These are phyloP conservation scores for Nansenia antarctica DNA, from an alignment of 2,113 vertebrate genomes.

Conservation along the genomic window DNA sequence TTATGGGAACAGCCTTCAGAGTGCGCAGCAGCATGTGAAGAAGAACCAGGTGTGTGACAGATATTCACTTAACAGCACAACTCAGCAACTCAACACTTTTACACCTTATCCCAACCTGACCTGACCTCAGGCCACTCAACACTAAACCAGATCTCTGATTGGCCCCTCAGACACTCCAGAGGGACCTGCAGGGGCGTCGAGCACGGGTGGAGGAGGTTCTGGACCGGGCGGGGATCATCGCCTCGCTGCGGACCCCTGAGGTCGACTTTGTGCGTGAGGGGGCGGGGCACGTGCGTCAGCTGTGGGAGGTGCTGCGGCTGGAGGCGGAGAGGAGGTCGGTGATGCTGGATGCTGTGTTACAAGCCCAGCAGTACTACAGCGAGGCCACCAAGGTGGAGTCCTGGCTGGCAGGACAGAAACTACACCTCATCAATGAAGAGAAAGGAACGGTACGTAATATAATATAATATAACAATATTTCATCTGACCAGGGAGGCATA, in stretches of 20 bases:
- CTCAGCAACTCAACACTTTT: background rate
- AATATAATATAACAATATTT: no score
- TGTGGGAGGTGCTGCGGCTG: slow-evolving; percentile 83
- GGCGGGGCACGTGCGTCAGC: slow-evolving; percentile 79
- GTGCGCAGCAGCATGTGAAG: slow-evolving; percentile 87
- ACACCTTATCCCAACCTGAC: slow-evolving; percentile 1
- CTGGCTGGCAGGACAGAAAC: slow-evolving; percentile 92
- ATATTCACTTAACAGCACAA: background rate
- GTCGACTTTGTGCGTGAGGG: slow-evolving; percentile 78
- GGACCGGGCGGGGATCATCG: slow-evolving; percentile 76
- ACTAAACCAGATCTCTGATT: slow-evolving; percentile 15
- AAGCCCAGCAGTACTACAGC: slow-evolving; percentile 88
- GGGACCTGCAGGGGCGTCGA: slow-evolving; percentile 86
- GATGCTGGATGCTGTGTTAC: slow-evolving; percentile 79
- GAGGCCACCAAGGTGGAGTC: slow-evolving; percentile 88
- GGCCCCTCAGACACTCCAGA: slow-evolving; percentile 81
- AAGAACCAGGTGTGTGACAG: slow-evolving; percentile 84
- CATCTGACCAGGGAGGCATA: background rate
- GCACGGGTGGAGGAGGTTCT: slow-evolving; percentile 80
- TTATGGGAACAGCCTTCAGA: slow-evolving; percentile 87
- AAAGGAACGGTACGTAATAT: slow-evolving; percentile 86
- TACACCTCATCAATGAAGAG: slow-evolving; percentile 89
- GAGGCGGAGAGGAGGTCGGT: slow-evolving; percentile 80
- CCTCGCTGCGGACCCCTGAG: slow-evolving; percentile 78
- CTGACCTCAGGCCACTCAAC: background rate